Base-by-base conservation (phyloP, 2,113 vertebrate species). In the Microcebus murinus region DNA sequence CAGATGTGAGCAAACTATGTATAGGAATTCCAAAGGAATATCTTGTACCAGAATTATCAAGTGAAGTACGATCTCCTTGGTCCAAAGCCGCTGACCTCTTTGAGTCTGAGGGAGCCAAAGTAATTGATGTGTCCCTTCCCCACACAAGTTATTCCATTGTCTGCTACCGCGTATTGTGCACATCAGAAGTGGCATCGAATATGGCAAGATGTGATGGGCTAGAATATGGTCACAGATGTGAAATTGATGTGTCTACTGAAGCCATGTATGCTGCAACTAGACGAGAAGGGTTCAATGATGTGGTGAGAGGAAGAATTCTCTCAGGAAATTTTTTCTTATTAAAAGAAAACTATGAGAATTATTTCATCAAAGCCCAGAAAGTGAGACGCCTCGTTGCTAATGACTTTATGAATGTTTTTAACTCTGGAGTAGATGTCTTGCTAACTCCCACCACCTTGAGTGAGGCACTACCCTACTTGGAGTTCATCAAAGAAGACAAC, bases 201-300 rank as follows among this genome's bases (percentile, higher is more conserved):
- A 99, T 99, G 99, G 99, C 99, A 39, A 99, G 99, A 50, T 99
- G 99, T 97, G 99, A 99, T 39, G 99, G 99, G 84, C 98, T 99
- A 27, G 98, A 99, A 97, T 99, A 99, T 67, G 99, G 99, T 99
- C 99, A 99, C 88, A 98, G 99, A 39, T 99, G 99, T 94, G 25
- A 84, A 7, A 88, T 97, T 36, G 97, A 98, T 65, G 87, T 97
- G 92, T 99, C 99, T 3, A 99, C 99, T 0, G 99, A 99, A 97
- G 98, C 99, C 45, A 99, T 99, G 99, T 99, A 99, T 39, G 99
- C 99, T 70, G 98, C 99, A 18, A 99, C 99, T 15, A 98, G 99
- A 8, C 98, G 99, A 57, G 99, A 99, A 97, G 99, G 99, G 55
- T 99, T 99, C 98, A 99, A 99, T 80, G 98, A 99, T 57, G 99